phyloP scores from a whole-genome alignment of 1,140 invertebrate genomes.

The Cotesia glomerata region DNA sequence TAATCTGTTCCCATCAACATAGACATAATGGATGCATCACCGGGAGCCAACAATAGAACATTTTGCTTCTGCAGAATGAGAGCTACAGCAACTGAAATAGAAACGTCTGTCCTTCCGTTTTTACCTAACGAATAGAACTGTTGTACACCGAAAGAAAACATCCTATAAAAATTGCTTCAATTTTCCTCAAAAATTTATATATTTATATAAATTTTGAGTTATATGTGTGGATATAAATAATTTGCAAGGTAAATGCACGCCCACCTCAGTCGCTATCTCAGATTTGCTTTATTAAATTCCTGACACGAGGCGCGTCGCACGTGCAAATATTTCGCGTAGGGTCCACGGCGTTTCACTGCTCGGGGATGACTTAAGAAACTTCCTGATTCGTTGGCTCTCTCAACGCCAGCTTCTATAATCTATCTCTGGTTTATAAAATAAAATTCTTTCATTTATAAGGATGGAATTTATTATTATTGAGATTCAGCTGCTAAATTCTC shows the following conservation, averaged over 20 bases:
- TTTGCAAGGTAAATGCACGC: not conserved
- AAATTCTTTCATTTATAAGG: not conserved
- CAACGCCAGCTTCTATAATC: no score
- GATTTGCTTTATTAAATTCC: constrained; percentile 63
- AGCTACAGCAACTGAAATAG: constrained; percentile 35
- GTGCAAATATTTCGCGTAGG: constrained; percentile 59
- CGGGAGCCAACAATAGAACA: constrained; percentile 54
- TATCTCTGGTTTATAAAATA: not conserved
- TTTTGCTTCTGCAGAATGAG: constrained; percentile 43
- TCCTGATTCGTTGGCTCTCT: not conserved
- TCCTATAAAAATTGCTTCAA: no score
- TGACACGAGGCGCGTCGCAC: constrained; percentile 57
- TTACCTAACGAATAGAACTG: constrained; percentile 8
- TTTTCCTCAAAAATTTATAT: not conserved
- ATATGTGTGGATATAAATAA: not conserved
- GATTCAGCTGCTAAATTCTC: not conserved
- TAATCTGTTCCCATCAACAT: constrained; percentile 61
- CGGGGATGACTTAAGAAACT: constrained; percentile 21
- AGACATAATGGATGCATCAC: constrained; percentile 60
- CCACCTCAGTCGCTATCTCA: constrained; percentile 33
- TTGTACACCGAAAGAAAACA: not conserved
- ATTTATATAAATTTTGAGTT: not conserved
- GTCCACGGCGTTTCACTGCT: not conserved
- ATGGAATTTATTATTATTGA: constrained; percentile 1
- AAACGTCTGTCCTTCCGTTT: constrained; percentile 28